phyloP scores from a whole-genome alignment of 2,888 invertebrate genomes.

The Dynastes hyllus region DNA sequence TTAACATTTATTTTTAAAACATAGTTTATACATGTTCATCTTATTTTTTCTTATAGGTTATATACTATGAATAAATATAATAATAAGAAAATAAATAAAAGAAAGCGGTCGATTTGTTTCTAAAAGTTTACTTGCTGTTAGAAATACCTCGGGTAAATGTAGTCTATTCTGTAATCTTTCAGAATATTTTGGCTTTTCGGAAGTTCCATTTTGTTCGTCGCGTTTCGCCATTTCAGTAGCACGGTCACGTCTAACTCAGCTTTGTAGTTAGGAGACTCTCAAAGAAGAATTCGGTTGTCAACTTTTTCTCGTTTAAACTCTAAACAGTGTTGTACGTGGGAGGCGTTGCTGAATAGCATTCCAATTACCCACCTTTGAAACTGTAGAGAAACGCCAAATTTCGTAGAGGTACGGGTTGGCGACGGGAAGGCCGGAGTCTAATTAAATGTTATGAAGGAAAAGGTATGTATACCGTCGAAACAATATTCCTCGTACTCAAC shows the following conservation, averaged over 20 bases:
- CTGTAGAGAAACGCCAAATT: background rate
- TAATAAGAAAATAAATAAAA: background rate
- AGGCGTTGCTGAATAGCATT: slow-evolving; percentile 21
- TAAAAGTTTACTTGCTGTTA: background rate
- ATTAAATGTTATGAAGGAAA: background rate
- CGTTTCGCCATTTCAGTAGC: background rate
- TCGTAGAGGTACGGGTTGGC: background rate
- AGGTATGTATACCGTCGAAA: background rate
- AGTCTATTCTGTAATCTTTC: background rate
- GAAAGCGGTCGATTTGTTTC: background rate
- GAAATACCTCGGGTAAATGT: background rate
- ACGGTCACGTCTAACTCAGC: slow-evolving; percentile 20
- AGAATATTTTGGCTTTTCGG: background rate
- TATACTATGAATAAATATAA: no score
- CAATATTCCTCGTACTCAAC: background rate
- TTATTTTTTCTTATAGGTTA: no score
- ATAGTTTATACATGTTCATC: no score
- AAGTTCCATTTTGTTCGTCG: background rate
- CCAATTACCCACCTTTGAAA: slow-evolving; percentile 6
- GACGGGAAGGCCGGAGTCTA: background rate
- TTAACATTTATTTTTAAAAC: no score
- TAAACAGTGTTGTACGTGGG: slow-evolving; percentile 46
- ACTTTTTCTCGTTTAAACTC: slow-evolving; percentile 49
- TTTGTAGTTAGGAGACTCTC: slow-evolving; percentile 30
- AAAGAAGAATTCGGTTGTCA: slow-evolving; percentile 47